phyloP scores from a whole-genome alignment of 2,113 vertebrate species.

The Takifugu flavidus region DNA sequence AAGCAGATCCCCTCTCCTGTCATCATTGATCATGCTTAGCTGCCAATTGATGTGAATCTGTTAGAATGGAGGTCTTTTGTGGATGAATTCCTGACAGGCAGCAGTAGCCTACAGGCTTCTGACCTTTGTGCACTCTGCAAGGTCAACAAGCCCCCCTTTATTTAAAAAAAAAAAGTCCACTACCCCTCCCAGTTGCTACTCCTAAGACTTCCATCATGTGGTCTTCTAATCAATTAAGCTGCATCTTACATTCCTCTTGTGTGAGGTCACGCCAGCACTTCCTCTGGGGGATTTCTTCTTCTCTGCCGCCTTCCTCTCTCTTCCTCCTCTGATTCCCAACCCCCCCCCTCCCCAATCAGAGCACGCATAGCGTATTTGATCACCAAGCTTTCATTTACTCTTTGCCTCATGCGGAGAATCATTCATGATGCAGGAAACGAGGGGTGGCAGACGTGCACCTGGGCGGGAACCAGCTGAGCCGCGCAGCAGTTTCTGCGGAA shows the following conservation, averaged over 20 bases:
- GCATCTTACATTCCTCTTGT: slow-evolving; percentile 78
- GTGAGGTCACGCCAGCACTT: slow-evolving; percentile 80
- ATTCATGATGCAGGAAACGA: slow-evolving; percentile 10
- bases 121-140: slow-evolving; percentile 65
- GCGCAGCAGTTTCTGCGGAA: neutral
- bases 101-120: slow-evolving; percentile 57
- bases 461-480: neutral
- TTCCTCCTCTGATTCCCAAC: slow-evolving; percentile 1
- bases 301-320: slow-evolving; percentile 20
- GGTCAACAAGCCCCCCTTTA: slow-evolving; percentile 56
- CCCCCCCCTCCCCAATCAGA: neutral
- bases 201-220: slow-evolving; percentile 70
- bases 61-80: slow-evolving; percentile 57
- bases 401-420: slow-evolving; percentile 3
- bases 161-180: slow-evolving; percentile 17
- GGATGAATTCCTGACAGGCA: slow-evolving; percentile 52
- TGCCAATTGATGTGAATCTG: slow-evolving; percentile 55
- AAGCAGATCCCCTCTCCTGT: slow-evolving; percentile 33
- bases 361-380: slow-evolving; percentile 28
- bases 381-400: slow-evolving; percentile 32
- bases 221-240: slow-evolving; percentile 80
- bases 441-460: neutral
- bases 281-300: slow-evolving; percentile 41
- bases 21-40: slow-evolving; percentile 63
- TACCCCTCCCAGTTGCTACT: slow-evolving; percentile 15